Evolutionary conservation across 2,113 vertebrate genomes (phyloP).

Genomic region (Antigone vipio): DNA sequence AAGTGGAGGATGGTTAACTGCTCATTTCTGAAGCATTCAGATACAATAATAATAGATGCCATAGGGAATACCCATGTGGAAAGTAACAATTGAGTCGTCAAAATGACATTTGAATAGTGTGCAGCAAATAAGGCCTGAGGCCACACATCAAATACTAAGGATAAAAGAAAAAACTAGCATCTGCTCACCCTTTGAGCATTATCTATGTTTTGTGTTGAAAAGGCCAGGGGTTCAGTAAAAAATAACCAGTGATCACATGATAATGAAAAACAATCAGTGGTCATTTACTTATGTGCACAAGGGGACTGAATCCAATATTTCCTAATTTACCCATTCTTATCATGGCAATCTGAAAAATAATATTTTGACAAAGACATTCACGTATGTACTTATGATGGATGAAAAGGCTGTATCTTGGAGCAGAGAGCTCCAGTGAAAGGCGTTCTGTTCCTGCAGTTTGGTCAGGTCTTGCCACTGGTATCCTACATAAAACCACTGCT

Average conservation of each 20-base stretch:
- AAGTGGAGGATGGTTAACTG: not conserved
- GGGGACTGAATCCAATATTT: not conserved
- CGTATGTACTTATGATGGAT: not conserved
- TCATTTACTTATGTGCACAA: not conserved
- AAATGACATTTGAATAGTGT: constrained; percentile 44
- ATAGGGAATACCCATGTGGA: not conserved
- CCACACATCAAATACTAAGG: not conserved
- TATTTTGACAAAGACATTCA: not conserved
- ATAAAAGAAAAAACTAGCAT: not conserved
- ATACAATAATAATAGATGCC: constrained; percentile 14
- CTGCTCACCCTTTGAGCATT: not conserved
- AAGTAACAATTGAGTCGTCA: constrained; percentile 40
- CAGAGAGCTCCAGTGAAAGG: not conserved
- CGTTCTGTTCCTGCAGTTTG: not conserved
- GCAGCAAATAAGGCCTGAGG: constrained; percentile 15
- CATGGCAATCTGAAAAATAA: not conserved
- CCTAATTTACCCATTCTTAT: not conserved
- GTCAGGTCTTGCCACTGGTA: not conserved
- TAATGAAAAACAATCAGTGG: not conserved
- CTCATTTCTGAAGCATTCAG: not conserved
- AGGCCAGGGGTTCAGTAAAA: not conserved
- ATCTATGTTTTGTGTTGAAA: not conserved
- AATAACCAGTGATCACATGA: not conserved
- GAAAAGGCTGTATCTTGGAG: not conserved
- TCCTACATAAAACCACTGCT: not conserved